Evolutionary conservation across 2,797 vertebrate species (phyloP), one percentile per base, ranked within the genome.

Genomic region (Sebastiscus albofasciatus): DNA sequence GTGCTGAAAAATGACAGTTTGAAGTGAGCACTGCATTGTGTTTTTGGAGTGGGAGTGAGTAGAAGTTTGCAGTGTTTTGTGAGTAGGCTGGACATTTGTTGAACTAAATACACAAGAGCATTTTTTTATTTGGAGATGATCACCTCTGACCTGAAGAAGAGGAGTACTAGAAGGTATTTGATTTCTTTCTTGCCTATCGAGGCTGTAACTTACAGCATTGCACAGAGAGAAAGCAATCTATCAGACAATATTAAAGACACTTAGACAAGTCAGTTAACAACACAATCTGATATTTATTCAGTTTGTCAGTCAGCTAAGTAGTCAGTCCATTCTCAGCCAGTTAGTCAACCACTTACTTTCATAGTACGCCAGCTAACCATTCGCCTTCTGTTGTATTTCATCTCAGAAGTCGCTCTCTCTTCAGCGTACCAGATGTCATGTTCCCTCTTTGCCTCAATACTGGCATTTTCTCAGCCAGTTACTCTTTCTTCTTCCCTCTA

Each of bases 401-500:
- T 70, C 18, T 20, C 10, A 18, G 39, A 34, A 46, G 55, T 62
- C 27, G 54, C 27, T 58, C n/a, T 58, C 18, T 78, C 54, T 56
- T 84, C 67, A 81, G 18, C 11, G 13, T 72, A 18, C 6, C 29
- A 64, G 68, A 36, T 33, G 29, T 75, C 60, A 67, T n/a, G 10
- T 18, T 60, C 59, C 13, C 4, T 79, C 49, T 73, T 46, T 39
- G 18, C 36, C 29, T 70, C 69, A 29, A 1, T 77, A 60, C 49
- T 42, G 61, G 56, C 67, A 55, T 58, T 90, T 91, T 86, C 87
- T 88, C 93, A 88, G 84, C 66, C 74, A 39, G 82, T 94, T 93
- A 90, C 91, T 83, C 22, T 68, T 49, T 81, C 11, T 72, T 54
- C 31, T 26, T 72, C 66, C 29, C 33, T 69, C 59, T 39, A 20